Evolutionary conservation across 2,888 invertebrate species (phyloP).

Genomic region (Pheosia gnoma): DNA sequence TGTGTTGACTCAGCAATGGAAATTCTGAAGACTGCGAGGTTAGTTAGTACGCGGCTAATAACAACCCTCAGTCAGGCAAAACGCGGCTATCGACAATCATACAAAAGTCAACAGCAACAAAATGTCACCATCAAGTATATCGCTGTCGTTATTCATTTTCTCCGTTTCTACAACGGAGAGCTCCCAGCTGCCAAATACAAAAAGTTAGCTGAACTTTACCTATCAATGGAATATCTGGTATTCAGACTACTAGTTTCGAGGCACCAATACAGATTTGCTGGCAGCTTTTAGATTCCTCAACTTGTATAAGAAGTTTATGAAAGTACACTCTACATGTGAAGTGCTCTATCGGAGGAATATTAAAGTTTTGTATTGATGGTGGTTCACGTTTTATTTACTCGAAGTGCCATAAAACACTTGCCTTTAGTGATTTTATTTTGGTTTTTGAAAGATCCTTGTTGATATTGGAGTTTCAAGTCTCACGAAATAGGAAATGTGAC

Average conservation of each 20-base stretch:
- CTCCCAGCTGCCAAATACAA: conserved; percentile 39
- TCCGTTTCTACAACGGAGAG: conserved; percentile 11
- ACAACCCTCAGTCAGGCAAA: too few relatives aligned
- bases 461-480: too few relatives aligned
- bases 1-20: too few relatives aligned
- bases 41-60: too few relatives aligned
- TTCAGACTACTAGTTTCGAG: conserved; percentile 14
- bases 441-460: too few relatives aligned
- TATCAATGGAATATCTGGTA: conserved; percentile 38
- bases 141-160: conserved; percentile 21
- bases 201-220: conserved; percentile 30
- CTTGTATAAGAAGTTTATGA: conserved; percentile 31
- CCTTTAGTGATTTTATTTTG: neutral
- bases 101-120: neutral
- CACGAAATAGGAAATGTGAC: too few relatives aligned
- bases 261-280: conserved; percentile 30
- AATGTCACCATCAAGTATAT: conserved; percentile 11
- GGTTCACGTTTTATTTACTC: conserved; percentile 2
- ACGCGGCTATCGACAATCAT: neutral
- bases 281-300: conserved; percentile 29
- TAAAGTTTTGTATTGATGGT: conserved; percentile 26
- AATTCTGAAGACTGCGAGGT: too few relatives aligned
- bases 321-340: conserved; percentile 37
- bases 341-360: conserved; percentile 22
- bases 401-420: neutral